Evolutionary conservation across 2,888 invertebrate genomes (phyloP), one percentile per base, ranked within the genome.

Genomic region (Notodonta dromedarius): DNA sequence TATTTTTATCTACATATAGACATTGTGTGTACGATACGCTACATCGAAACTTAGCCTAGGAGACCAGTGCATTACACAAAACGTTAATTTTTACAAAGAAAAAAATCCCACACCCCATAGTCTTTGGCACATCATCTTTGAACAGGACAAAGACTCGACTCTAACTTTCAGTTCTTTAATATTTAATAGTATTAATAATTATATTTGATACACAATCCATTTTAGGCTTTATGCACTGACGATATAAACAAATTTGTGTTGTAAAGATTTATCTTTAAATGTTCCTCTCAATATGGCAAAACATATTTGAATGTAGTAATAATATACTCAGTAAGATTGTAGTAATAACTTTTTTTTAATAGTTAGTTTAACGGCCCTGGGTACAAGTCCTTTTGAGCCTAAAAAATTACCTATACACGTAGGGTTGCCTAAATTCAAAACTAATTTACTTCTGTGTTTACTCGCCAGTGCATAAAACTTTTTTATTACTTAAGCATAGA

Each of bases 71-170:
- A 83, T 85, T 86, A 89, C 85, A 86, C 85, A 81, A 83, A 73
- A 85, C 71, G 74, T 79, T 73, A 76, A 76, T 77, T 83, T 82
- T 82, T 84, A 86, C 78, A 85, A 79, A 77, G 78, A 85, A 83
- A 84, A 84, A 69, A 74, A 73, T 81, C 85, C 85, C 74, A 87
- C 89, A 85, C 74, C 85, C 83, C 82, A 83, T 87, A 91, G 92
- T 93, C 93, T 93, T 93, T 93, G 93, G 93, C 93, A 93, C 93
- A 88, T 83, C 86, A 89, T 93, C 93, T 93, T 93, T 93, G 93
- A 91, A 86, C 69, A 79, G 81, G 84, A 87, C 93, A 92, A 93
- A 93, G 93, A 93, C 92, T 90, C 86, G 80, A 88, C 82, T 83
- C 81, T 80, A 80, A 79, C 84, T 78, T 82, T 88, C 91, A 90